A percentile compares a stretch with the other conserved stretches of the same genome.
These are phyloP conservation scores for Labroides dimidiatus DNA, from an alignment of 2,797 vertebrate genomes.

Conservation along the genomic window DNA sequence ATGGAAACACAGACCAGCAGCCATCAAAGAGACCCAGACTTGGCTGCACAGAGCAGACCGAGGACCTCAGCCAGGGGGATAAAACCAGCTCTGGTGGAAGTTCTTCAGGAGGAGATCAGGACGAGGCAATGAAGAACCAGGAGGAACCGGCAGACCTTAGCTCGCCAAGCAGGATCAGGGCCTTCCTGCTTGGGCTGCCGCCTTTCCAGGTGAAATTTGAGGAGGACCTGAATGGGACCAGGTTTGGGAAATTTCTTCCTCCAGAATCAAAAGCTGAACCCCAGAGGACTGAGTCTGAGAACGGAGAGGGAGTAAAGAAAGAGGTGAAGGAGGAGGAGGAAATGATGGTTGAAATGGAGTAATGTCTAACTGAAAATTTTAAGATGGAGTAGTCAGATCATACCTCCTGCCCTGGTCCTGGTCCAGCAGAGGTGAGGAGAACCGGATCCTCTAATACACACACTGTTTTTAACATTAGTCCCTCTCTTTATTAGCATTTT, in stretches of 20 bases:
- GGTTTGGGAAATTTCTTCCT: conserved; percentile 55
- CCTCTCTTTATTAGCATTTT: not conserved
- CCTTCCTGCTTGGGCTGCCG: conserved; percentile 77
- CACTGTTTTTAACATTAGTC: conserved; percentile 52
- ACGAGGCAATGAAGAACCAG: conserved; percentile 62
- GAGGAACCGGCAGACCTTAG: conserved; percentile 86
- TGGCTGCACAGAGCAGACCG: conserved; percentile 41
- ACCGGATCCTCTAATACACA: conserved; percentile 25
- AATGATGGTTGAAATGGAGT: conserved; percentile 3
- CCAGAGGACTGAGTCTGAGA: conserved; percentile 34
- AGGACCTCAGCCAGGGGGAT: conserved; percentile 47
- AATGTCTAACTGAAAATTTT: conserved; percentile 14
- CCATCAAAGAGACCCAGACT: conserved; percentile 62
- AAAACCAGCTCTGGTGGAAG: conserved; percentile 25
- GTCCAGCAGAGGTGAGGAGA: conserved; percentile 60
- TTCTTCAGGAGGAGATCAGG: conserved; percentile 19
- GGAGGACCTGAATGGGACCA: conserved; percentile 67
- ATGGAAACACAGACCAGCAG: conserved; percentile 29
- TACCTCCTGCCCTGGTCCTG: conserved; percentile 12
- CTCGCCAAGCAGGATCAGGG: conserved; percentile 84
- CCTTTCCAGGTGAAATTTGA: conserved; percentile 75
- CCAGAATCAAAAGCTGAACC: conserved; percentile 26
- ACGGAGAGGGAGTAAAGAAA: conserved; percentile 1
- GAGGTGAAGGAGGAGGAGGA: conserved; percentile 27
- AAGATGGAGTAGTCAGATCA: conserved; percentile 45